A percentile compares a stretch with the other conserved stretches of the same genome.
phyloP scores from a whole-genome alignment of 2,888 invertebrate species.

The Aromia moschata region DNA sequence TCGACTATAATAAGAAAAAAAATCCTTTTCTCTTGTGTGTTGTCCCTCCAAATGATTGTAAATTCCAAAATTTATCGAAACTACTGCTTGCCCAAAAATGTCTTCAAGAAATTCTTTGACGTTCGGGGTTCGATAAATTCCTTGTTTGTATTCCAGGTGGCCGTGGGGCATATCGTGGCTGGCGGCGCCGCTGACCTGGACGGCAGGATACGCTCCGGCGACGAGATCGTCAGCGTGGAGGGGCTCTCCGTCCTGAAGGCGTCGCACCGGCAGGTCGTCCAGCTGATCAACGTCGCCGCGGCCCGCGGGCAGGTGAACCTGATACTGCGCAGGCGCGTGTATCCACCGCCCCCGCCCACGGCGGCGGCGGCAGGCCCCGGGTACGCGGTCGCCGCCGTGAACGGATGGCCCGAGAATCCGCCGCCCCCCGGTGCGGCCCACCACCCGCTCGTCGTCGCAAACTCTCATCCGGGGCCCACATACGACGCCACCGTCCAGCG shows the following conservation, averaged over 20 bases:
- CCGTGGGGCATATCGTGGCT: constrained; percentile 96
- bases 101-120: too few relatives aligned
- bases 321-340: constrained; percentile 69
- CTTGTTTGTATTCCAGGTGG: constrained; percentile 72
- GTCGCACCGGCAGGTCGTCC: constrained; percentile 93
- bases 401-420: constrained; percentile 46
- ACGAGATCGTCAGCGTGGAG: constrained; percentile 95
- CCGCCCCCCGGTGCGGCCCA: constrained; percentile 44
- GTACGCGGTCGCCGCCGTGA: constrained; percentile 43
- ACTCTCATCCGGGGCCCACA: constrained; percentile 67
- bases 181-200: constrained; percentile 95
- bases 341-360: constrained; percentile 49
- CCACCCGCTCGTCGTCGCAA: constrained; percentile 41
- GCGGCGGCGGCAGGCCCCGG: too few relatives aligned
- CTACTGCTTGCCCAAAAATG: too few relatives aligned
- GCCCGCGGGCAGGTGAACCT: constrained; percentile 83
- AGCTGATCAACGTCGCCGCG: constrained; percentile 90
- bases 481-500: constrained; percentile 93
- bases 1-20: too few relatives aligned
- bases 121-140: too few relatives aligned
- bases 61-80: too few relatives aligned
- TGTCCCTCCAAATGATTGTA: too few relatives aligned
- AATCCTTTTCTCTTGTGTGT: too few relatives aligned
- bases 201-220: constrained; percentile 89
- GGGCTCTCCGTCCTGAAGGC: constrained; percentile 74